Evolutionary conservation across 2,113 vertebrate species (phyloP).

Genomic region (Cryptotis parvus): DNA sequence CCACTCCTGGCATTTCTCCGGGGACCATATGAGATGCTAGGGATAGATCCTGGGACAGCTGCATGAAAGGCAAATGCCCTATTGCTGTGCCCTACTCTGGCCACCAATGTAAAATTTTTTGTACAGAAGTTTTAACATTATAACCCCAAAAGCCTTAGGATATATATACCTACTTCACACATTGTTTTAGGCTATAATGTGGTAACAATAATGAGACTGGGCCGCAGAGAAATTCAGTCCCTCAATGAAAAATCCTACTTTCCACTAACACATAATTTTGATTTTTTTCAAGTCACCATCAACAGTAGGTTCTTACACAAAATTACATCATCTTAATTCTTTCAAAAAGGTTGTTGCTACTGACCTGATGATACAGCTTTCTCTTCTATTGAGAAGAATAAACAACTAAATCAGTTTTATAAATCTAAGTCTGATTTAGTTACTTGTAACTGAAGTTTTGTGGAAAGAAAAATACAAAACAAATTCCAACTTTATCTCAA

Average conservation of each 20-base stretch:
- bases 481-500: constrained; percentile 24
- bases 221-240: neutral
- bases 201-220: constrained; percentile 14
- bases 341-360: constrained; percentile 57
- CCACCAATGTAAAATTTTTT: constrained; percentile 30
- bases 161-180: constrained; percentile 38
- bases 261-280: constrained; percentile 52
- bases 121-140: constrained; percentile 67
- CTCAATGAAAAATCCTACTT: constrained; percentile 48
- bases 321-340: constrained; percentile 54
- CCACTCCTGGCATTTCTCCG: too few species aligned
- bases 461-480: constrained; percentile 19
- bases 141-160: constrained; percentile 46
- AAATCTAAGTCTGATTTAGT: constrained; percentile 51
- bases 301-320: constrained; percentile 39
- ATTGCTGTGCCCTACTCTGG: too few species aligned
- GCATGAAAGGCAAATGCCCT: too few species aligned
- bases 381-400: constrained; percentile 48
- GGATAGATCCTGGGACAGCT: too few species aligned
- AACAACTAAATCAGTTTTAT: constrained; percentile 50
- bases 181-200: constrained; percentile 40
- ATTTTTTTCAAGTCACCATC: constrained; percentile 33
- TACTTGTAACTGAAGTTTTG: constrained; percentile 50
- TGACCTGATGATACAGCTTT: constrained; percentile 37
- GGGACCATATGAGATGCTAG: too few species aligned